These are phyloP conservation scores for Dasypolia templi DNA, from an alignment of 2,888 invertebrate genomes.

Conservation along the genomic window DNA sequence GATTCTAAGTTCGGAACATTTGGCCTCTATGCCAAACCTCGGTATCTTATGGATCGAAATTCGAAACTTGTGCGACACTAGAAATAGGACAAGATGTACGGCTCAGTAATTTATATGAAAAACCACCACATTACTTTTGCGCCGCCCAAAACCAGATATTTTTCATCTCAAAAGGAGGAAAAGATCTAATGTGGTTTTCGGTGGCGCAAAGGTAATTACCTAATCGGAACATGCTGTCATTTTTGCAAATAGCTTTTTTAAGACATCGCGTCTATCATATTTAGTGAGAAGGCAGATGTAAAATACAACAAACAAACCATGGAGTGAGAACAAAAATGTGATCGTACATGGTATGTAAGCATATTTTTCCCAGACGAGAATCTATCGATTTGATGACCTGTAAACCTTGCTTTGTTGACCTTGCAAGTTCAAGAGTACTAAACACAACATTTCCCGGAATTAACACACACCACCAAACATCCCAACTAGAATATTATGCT, in stretches of 20 bases:
- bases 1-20: constrained; percentile 12
- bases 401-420: too few relatives aligned
- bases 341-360: too few relatives aligned
- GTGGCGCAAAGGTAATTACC: not conserved
- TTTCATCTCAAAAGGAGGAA: not conserved
- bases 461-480: too few relatives aligned
- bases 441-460: too few relatives aligned
- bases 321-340: not conserved
- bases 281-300: not conserved
- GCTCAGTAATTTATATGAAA: not conserved
- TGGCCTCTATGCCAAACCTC: constrained; percentile 9
- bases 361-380: not conserved
- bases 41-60: constrained; percentile 16
- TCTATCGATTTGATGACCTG: not conserved
- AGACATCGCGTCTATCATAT: not conserved
- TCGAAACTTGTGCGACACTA: constrained; percentile 5
- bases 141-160: not conserved
- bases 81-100: not conserved
- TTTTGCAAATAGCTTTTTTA: not conserved
- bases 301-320: not conserved
- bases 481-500: too few relatives aligned
- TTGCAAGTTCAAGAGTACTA: too few relatives aligned
- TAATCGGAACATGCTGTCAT: not conserved
- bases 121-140: not conserved
- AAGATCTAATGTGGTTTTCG: not conserved